These are phyloP conservation scores for Calliphora vicina DNA, from an alignment of 1,140 invertebrate species.

Conservation along the genomic window DNA sequence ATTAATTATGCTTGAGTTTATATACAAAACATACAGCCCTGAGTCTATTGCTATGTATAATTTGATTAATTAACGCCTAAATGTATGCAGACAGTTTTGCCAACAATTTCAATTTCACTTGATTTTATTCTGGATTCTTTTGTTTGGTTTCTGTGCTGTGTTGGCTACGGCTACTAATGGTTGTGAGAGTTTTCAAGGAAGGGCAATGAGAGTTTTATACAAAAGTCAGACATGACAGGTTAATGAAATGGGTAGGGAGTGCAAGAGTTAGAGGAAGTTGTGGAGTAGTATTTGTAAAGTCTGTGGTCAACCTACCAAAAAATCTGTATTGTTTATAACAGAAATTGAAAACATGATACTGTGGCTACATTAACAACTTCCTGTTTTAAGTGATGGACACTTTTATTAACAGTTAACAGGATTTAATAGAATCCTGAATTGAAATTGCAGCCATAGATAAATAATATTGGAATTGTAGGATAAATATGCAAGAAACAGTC, in stretches of 20 bases:
- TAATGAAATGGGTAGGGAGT: background rate
- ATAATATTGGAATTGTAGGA: background rate
- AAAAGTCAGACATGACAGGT: background rate
- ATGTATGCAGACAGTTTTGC: conserved; percentile 33
- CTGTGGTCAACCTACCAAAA: background rate
- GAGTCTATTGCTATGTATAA: conserved; percentile 28
- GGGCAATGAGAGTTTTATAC: background rate
- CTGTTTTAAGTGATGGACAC: conserved; percentile 11
- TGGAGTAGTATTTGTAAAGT: background rate
- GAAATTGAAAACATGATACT: background rate
- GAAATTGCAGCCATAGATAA: no score
- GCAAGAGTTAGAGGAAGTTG: background rate
- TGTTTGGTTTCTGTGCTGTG: background rate
- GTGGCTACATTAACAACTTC: conserved; percentile 21
- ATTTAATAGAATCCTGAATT: background rate
- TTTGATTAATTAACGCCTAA: conserved; percentile 35
- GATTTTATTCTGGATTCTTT: background rate
- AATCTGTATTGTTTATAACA: background rate
- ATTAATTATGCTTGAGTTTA: conserved; percentile 32
- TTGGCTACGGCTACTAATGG: background rate
- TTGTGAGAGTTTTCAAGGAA: background rate
- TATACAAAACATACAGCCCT: background rate
- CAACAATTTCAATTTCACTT: conserved; percentile 17
- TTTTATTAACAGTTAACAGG: background rate
- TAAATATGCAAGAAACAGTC: background rate